A percentile compares a stretch with the other conserved stretches of the same genome.
Conservation (phyloP, 2,113 vertebrate genomes). For the Elephantulus edwardii region DNA sequence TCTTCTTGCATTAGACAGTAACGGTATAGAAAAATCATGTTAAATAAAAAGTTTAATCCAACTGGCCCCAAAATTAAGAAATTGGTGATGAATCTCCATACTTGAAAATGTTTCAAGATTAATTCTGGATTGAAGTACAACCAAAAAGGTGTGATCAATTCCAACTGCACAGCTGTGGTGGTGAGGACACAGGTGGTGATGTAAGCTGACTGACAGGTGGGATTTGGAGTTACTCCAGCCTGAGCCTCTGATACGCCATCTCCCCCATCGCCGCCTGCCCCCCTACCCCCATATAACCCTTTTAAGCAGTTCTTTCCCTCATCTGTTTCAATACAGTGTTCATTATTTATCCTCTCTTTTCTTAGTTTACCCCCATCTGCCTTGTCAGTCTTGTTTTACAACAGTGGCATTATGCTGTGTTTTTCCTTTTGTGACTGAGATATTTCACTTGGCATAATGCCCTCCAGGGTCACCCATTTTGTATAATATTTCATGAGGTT, state of each 20-base stretch:
- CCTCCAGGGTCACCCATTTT: too few species aligned
- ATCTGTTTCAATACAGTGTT: too few species aligned
- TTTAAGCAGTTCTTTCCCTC: too few species aligned
- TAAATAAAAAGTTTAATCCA: constrained; percentile 99
- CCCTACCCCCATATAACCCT: too few species aligned
- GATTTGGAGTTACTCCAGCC: constrained; percentile 96
- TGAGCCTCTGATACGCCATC: constrained; percentile 97
- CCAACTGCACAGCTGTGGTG: constrained; percentile 98
- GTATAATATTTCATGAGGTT: too few species aligned
- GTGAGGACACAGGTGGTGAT: constrained; percentile 97
- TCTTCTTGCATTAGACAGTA: constrained; percentile 99
- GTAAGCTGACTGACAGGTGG: constrained; percentile 95
- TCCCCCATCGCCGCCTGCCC: constrained; percentile 77
- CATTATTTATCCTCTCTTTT: too few species aligned
- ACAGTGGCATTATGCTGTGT: too few species aligned
- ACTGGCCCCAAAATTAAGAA: constrained; percentile 99
- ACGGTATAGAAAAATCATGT: constrained; percentile 99
- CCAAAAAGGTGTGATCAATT: constrained; percentile 98
- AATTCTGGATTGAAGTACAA: constrained; percentile 99
- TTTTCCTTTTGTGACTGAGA: too few species aligned
- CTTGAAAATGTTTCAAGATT: constrained; percentile 98
- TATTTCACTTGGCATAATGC: too few species aligned
- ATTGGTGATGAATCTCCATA: constrained; percentile 98
- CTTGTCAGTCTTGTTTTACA: too few species aligned
- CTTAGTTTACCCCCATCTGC: too few species aligned